Percentiles rank a stretch among this genome's conserved stretches.
These are phyloP conservation scores for Macrotrachela quadricornifera DNA, from an alignment of 1,140 invertebrate species.

Conservation along the genomic window DNA sequence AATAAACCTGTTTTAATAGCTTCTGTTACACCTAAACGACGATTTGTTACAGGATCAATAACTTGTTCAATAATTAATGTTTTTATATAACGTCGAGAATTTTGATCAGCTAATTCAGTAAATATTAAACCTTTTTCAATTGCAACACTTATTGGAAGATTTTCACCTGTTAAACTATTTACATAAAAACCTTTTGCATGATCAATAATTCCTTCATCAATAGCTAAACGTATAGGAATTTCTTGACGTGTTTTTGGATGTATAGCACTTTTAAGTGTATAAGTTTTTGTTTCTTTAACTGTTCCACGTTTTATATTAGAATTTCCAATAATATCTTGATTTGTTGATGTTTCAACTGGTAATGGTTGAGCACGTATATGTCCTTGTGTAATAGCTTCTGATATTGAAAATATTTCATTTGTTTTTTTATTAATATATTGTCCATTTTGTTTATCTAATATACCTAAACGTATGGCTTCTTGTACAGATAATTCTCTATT, in stretches of 20 bases:
- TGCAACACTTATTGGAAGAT: conserved; percentile 27
- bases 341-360: conserved; percentile 1
- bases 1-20: conserved; percentile 53
- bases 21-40: conserved; percentile 47
- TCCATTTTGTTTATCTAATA: conserved; percentile 17
- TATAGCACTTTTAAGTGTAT: conserved; percentile 39
- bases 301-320: conserved; percentile 11
- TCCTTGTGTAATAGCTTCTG: conserved; percentile 15
- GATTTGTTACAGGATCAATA: conserved; percentile 52
- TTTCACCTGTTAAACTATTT: conserved; percentile 56
- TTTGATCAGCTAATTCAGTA: conserved; percentile 36
- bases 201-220: conserved; percentile 61
- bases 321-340: conserved; percentile 11
- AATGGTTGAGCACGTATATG: conserved; percentile 18
- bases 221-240: conserved; percentile 56
- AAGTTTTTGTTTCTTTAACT: conserved; percentile 23
- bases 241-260: conserved; percentile 56
- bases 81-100: conserved; percentile 30
- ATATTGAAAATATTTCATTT: not conserved
- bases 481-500: conserved; percentile 22
- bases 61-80: conserved; percentile 27
- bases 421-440: not conserved
- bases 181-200: conserved; percentile 41
- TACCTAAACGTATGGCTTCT: conserved; percentile 20
- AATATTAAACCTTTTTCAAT: conserved; percentile 39